Conservation (phyloP, 2,888 invertebrate genomes). For the Acanthoscelides obtectus region DNA sequence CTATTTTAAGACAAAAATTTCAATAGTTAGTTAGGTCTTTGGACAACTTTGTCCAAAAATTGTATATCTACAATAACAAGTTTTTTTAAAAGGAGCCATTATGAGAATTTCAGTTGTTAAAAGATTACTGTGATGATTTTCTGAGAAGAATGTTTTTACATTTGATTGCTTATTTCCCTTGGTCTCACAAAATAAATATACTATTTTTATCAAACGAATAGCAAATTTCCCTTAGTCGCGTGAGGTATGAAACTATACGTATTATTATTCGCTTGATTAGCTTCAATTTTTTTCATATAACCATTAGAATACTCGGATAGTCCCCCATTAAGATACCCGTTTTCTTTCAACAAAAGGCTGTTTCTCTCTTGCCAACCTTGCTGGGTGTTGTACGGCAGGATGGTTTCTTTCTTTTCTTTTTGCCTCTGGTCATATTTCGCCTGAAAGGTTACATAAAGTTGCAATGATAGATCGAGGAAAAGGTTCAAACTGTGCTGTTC, state of each 20-base stretch:
- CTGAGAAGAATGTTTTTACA: not conserved
- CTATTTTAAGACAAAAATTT: too few relatives aligned
- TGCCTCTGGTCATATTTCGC: conserved; percentile 67
- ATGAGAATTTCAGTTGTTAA: not conserved
- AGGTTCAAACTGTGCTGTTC: too few relatives aligned
- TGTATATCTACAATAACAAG: not conserved
- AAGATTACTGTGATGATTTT: not conserved
- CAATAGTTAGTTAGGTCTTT: too few relatives aligned
- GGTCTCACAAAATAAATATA: conserved; percentile 3
- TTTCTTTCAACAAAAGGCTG: conserved; percentile 56
- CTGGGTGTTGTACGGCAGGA: conserved; percentile 51
- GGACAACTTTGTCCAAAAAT: too few relatives aligned
- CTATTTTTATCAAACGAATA: conserved; percentile 33
- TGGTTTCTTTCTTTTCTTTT: conserved; percentile 48
- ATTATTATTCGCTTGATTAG: conserved; percentile 34
- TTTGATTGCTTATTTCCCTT: not conserved
- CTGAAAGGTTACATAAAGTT: conserved; percentile 46
- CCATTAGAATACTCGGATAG: conserved; percentile 26
- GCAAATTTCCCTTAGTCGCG: conserved; percentile 38
- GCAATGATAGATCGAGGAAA: too few relatives aligned
- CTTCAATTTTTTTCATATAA: conserved; percentile 26
- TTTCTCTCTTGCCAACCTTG: conserved; percentile 45
- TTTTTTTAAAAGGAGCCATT: not conserved
- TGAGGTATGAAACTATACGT: conserved; percentile 34
- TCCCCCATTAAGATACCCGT: conserved; percentile 21